Percentiles rank a stretch among this genome's conserved stretches.
Conservation (phyloP, 1,140 invertebrate genomes). For the Pomacea maculata region DNA sequence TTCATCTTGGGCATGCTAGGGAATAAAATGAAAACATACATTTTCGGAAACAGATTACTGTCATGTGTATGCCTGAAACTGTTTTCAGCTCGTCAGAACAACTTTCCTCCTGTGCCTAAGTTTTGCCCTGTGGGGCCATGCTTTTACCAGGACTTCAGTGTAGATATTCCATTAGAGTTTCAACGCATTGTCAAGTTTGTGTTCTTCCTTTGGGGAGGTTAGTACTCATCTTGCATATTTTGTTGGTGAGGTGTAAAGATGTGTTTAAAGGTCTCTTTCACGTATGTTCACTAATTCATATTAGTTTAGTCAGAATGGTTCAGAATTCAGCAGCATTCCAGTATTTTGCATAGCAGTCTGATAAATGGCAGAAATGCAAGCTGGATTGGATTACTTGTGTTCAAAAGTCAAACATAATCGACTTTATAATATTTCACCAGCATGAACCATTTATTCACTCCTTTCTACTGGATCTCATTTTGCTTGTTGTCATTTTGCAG, state of each 20-base stretch:
- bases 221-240: constrained; percentile 60
- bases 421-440: too few species aligned
- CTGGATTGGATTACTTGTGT: too few species aligned
- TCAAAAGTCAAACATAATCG: too few species aligned
- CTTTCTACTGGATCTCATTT: background rate
- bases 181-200: constrained; percentile 92
- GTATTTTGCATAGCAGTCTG: too few species aligned
- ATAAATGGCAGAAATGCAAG: too few species aligned
- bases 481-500: constrained; percentile 71
- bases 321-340: too few species aligned
- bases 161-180: constrained; percentile 98
- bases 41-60: constrained; percentile 2
- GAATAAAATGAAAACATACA: background rate
- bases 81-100: constrained; percentile 82
- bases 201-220: constrained; percentile 98
- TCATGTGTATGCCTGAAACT: constrained; percentile 16
- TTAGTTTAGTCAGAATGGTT: too few species aligned
- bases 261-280: too few species aligned
- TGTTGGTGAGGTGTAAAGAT: too few species aligned
- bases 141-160: constrained; percentile 99
- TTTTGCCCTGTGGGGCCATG: constrained; percentile 93
- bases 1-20: too few species aligned
- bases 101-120: constrained; percentile 97
- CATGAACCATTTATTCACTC: background rate
- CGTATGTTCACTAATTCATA: too few species aligned